phyloP scores from a whole-genome alignment of 2,113 vertebrate species.

The Eulemur macaco region DNA sequence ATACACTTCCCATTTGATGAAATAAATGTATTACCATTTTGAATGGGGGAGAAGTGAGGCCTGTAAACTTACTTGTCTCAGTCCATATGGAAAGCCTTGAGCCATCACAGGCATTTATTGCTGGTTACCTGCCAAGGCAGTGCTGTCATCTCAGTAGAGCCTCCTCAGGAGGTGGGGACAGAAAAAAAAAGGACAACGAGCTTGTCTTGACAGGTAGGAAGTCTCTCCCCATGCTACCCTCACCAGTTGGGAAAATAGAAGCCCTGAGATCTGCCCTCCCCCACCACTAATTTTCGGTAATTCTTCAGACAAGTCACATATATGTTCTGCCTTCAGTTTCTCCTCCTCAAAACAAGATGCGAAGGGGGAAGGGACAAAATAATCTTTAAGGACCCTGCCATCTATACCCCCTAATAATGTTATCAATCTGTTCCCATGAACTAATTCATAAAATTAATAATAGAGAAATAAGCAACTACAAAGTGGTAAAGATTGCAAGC shows the following conservation, averaged over 20 bases:
- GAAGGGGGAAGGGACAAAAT: not conserved
- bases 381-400: not conserved
- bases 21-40: not conserved
- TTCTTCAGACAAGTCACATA: not conserved
- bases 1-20: not conserved
- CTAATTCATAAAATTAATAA: slow-evolving; percentile 1
- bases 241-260: not conserved
- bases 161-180: not conserved
- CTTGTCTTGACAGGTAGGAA: not conserved
- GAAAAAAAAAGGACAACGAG: not conserved
- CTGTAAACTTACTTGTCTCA: not conserved
- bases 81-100: not conserved
- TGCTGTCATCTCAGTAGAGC: not conserved
- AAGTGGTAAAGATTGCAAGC: not conserved
- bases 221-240: not conserved
- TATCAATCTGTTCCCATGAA: not conserved
- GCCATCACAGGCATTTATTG: not conserved
- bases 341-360: not conserved
- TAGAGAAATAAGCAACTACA: not conserved
- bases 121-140: not conserved
- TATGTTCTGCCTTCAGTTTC: not conserved
- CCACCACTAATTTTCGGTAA: not conserved
- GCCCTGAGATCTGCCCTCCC: not conserved
- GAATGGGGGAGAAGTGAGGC: not conserved
- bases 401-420: not conserved